Base-by-base conservation (phyloP, 1,140 invertebrate species). In the Whitmania pigra region DNA sequence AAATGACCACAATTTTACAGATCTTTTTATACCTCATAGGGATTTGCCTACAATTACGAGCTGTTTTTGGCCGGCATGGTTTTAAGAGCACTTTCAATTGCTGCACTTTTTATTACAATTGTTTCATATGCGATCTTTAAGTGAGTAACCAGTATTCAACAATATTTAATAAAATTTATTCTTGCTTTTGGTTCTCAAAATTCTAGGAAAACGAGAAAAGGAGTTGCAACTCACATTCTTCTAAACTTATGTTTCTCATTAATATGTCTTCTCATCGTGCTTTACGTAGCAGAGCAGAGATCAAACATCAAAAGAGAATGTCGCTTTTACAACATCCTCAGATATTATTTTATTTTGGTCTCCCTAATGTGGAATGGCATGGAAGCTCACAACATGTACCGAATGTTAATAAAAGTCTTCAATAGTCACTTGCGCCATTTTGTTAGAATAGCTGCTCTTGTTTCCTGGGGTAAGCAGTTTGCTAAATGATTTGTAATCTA, bases 311-410 rank as follows among this genome's bases (percentile, higher is more conserved):
- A 36, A 25, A 60, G 29, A 18, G 71, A 53, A 29, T 71, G 71
- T 63, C 29, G 71, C 6, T 27, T 71, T 31, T 31, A 29, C 17
- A 71, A 36, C 55, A 55, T 63, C 18, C 25, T 71, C 9, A 43
- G 71, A 55, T 71, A 71, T 29, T 71, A 71, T 60, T 54, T 71
- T 29, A 40, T 71, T 31, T 29, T 71, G 27, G 71, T 71, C 5
- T 71, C 71, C 13, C 55, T 71, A 11, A 49, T 71, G 53, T 71
- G 71, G 71, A 71, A 71, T 60, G 71, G 40, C 22, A 53, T 71
- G 11, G 71, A 71, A 40, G 71, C 71, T 17, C 71, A 60, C 20
- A 71, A 71, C 71, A 71, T 71, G 71, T 71, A 71, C 55, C n/a
- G 25, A 7, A 71, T 71, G 71, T 29, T 71, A 22, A 25, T 71